Evolutionary conservation across 1,140 invertebrate genomes (phyloP), one percentile per base, ranked within the genome.

Genomic region (Heterodera carotae): DNA sequence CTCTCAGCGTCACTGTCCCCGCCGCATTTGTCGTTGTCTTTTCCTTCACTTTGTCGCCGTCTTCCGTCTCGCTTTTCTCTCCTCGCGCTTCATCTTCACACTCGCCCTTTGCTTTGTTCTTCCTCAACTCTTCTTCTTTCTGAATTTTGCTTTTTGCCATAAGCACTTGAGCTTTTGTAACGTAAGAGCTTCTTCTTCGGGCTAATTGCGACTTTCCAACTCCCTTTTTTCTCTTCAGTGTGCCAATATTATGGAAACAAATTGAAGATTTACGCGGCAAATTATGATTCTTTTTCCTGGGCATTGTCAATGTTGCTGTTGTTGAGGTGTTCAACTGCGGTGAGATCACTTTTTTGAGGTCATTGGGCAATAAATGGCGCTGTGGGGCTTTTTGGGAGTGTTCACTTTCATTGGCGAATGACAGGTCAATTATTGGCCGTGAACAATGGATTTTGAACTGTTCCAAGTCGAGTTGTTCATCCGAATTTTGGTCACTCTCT

Each of bases 271-370:
- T 29, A 29, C 62, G 62, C 62, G 29, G 62, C 29, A 66, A 22
- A 66, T 34, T 66, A 56, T 56, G 18, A 56, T 22, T 66, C 62
- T 66, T 66, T 74, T 74, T 74, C 1, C 71, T 43, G 27, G 71
- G 71, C 59, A 74, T 59, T n/a, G 71, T 74, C 33, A 74, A 33
- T 31, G 71, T 66, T 31, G 69, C 18, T 70, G 69, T 56, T 22
- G 27, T 59, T 1, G 70, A 27, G 22, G n/a, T 15, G 25, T 29
- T 15, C 31, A 73, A 33, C 29, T 34, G 71, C 22, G 56, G 25
- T 60, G 29, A 59, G 27, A 59, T n/a, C 53, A 60, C 1, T 66
- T 34, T 66, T 6, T 34, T 66, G 62, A 12, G 29, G 25, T 66
- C 12, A 12, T 34, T 10, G 62, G 62, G 5, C 29, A 6, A 66